A percentile compares a stretch with the other conserved stretches of the same genome.
Conservation (phyloP, 2,113 vertebrate species). For the Rhizomys pruinosus region DNA sequence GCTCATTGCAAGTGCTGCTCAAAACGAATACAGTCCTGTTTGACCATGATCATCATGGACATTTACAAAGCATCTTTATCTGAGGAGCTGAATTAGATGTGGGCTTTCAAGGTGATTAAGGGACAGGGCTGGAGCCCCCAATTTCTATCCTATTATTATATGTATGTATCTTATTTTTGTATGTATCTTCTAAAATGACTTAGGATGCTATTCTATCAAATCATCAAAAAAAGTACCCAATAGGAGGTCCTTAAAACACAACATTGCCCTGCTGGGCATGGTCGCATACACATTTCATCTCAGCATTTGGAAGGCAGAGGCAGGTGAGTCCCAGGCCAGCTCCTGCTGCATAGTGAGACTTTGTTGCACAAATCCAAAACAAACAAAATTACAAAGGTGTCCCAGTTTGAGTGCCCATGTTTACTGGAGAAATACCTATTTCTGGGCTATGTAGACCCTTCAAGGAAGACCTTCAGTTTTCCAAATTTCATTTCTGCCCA, state of each 20-base stretch:
- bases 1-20: neutral
- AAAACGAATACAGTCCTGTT: neutral
- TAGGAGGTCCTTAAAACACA: neutral
- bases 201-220: neutral
- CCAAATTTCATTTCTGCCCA: neutral
- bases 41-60: accelerated
- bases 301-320: too few species aligned
- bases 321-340: too few species aligned
- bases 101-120: neutral
- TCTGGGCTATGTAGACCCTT: neutral
- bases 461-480: neutral
- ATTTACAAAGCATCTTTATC: neutral
- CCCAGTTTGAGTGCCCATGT: neutral
- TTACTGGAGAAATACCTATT: neutral
- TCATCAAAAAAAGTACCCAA: neutral
- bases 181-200: neutral
- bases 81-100: neutral
- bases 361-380: too few species aligned
- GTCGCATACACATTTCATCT: too few species aligned
- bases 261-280: too few species aligned
- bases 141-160: neutral
- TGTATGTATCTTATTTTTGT: neutral
- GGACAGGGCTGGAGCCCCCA: neutral
- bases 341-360: too few species aligned
- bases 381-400: neutral